Base-by-base conservation (phyloP, 2,888 invertebrate species). In the Aphidoletes aphidimyza region DNA sequence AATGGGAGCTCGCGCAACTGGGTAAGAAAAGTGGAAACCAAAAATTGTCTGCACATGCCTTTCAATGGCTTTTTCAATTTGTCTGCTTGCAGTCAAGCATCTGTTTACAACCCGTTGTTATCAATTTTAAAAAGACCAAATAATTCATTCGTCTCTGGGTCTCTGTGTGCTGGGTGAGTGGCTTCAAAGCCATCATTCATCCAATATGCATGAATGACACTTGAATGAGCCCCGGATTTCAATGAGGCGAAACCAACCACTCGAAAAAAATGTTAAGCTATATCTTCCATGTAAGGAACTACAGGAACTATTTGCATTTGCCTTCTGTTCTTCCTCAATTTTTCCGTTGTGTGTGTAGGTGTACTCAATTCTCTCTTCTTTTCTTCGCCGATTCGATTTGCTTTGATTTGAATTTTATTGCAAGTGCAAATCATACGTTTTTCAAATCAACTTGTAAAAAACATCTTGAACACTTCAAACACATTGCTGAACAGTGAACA, bases 61-160 rank as follows among this genome's bases (percentile, higher is more conserved):
- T 54, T 47, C 17, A 54, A 22, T 54, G 54, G 22, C 6, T 22
- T 2, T 54, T 54, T 54, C 54, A 54, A 54, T 54, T 54, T 54
- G 54, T 3, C 54, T 22, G 54, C 9, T 17, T n/a, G n/a, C n/a
- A 54, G n/a, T 54, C 54, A 54, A 54, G 54, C 54, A 54, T 54
- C 54, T 54, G 54, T 54, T 54, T 54, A 54, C 54, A 54, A 22
- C 54, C 22, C 54, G 54, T 54, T 54, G n/a, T 54, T 54, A 54
- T 54, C 54, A 54, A 22, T 22, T 54, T 54, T 5, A 22, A 54
- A n/a, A n/a, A 54, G n/a, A 54, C 22, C 54, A 54, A 54, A 54
- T 54, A 54, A 22, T 54, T 54, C 22, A 54, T 54, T 54, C 5
- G 6, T 22, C 54, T 22, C n/a, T 54, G 54, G 47, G 8, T 54